Conservation (phyloP, 2,113 vertebrate species). For the Mohoua ochrocephala region DNA sequence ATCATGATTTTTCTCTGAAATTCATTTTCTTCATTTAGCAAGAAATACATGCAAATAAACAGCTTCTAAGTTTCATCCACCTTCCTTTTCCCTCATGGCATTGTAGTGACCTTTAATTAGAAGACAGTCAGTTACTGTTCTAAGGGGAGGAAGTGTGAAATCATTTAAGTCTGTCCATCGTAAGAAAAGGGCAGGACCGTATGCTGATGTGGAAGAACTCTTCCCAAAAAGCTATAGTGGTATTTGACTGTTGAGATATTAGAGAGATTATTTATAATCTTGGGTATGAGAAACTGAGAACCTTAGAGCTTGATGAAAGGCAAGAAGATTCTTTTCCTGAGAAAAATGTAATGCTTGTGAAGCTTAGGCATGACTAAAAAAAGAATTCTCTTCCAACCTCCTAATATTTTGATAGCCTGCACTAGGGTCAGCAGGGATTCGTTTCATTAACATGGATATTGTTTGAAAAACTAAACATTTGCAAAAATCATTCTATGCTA, state of each 20-base stretch:
- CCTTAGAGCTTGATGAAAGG: neutral
- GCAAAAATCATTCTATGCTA: neutral
- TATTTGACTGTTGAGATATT: neutral
- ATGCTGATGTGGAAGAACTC: neutral
- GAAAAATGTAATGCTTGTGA: neutral
- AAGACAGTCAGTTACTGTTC: neutral
- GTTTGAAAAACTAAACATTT: neutral
- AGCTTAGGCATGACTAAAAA: neutral
- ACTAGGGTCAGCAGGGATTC: neutral
- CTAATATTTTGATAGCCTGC: constrained; percentile 3
- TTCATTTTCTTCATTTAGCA: neutral
- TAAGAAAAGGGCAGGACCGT: neutral
- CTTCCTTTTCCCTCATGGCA: neutral
- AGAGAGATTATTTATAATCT: neutral
- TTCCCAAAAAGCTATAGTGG: neutral
- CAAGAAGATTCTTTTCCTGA: neutral
- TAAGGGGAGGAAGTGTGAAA: neutral
- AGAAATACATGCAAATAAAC: neutral
- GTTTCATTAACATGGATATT: neutral
- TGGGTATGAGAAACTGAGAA: neutral
- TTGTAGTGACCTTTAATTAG: neutral
- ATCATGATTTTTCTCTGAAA: neutral
- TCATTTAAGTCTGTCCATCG: neutral
- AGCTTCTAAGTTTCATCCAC: neutral
- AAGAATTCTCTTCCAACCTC: neutral